Conservation (phyloP, 2,113 vertebrate genomes). For the Abramis brama region DNA sequence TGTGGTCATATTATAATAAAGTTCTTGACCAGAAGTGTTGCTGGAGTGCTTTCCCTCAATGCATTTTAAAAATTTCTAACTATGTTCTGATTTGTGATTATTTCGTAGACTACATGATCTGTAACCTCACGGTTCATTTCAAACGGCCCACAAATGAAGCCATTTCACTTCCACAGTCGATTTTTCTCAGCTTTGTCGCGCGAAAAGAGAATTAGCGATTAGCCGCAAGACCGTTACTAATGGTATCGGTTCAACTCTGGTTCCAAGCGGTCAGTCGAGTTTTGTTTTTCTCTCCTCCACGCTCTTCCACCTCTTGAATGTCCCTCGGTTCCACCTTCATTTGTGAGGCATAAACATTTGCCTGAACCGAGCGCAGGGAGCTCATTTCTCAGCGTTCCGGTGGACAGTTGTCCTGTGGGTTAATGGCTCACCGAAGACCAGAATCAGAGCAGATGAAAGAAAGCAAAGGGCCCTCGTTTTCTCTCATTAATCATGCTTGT, state of each 20-base stretch:
- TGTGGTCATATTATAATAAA: background rate
- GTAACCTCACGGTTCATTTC: background rate
- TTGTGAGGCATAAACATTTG: conserved; percentile 66
- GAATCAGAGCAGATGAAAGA: conserved; percentile 83
- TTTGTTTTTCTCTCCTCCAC: background rate
- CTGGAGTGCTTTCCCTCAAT: background rate
- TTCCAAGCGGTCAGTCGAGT: conserved; percentile 40
- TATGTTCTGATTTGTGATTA: conserved; percentile 12
- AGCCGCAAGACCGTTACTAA: conserved; percentile 28
- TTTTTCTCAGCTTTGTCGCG: background rate
- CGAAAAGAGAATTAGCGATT: conserved; percentile 23
- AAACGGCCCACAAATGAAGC: conserved; percentile 1
- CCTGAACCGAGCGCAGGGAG: conserved; percentile 66
- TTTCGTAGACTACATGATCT: background rate
- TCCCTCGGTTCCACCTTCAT: conserved; percentile 55
- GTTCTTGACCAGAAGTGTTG: background rate
- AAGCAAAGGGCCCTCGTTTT: conserved; percentile 76
- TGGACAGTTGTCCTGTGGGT: conserved; percentile 82
- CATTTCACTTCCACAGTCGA: background rate
- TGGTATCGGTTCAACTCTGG: conserved; percentile 34
- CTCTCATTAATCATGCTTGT: conserved; percentile 84
- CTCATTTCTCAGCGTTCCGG: conserved; percentile 77
- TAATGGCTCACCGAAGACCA: conserved; percentile 80
- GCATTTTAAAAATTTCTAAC: background rate
- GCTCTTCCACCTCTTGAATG: conserved; percentile 48